phyloP scores from a whole-genome alignment of 2,888 invertebrate species.

The Oligia fasciuncula region DNA sequence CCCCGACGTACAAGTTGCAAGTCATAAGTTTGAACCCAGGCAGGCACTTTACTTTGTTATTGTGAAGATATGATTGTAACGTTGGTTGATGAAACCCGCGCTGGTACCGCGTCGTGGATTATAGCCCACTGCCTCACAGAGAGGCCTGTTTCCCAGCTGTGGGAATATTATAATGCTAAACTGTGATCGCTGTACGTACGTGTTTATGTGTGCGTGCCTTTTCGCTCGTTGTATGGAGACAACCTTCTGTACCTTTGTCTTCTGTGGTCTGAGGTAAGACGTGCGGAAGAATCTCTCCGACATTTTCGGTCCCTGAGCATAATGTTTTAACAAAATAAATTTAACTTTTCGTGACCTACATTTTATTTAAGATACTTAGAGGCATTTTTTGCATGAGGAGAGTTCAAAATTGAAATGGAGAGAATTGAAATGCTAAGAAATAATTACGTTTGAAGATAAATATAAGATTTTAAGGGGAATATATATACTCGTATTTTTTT shows the following conservation, averaged over 20 bases:
- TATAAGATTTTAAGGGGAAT: not conserved
- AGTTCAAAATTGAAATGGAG: conserved; percentile 20
- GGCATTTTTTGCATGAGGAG: conserved; percentile 14
- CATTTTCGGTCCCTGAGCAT: conserved; percentile 41
- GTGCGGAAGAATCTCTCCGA: conserved; percentile 46
- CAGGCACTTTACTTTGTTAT: not conserved
- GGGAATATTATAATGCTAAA: not conserved
- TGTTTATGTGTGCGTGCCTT: not conserved
- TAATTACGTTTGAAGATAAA: not conserved
- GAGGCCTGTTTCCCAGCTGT: not conserved
- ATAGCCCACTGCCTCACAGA: too few relatives aligned
- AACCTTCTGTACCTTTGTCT: not conserved
- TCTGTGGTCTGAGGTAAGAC: not conserved
- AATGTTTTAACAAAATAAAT: conserved; percentile 46
- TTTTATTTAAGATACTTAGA: conserved; percentile 26
- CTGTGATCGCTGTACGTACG: not conserved
- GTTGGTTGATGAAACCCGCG: too few relatives aligned
- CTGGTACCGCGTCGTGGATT: not conserved
- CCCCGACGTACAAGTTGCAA: too few relatives aligned
- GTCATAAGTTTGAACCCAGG: not conserved
- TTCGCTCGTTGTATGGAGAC: not conserved
- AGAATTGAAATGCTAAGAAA: not conserved
- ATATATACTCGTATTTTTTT: not conserved
- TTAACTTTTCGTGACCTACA: conserved; percentile 27
- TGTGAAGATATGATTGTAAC: not conserved